Evolutionary conservation across 2,888 invertebrate species (phyloP).

Genomic region (Cataglyphis livida): DNA sequence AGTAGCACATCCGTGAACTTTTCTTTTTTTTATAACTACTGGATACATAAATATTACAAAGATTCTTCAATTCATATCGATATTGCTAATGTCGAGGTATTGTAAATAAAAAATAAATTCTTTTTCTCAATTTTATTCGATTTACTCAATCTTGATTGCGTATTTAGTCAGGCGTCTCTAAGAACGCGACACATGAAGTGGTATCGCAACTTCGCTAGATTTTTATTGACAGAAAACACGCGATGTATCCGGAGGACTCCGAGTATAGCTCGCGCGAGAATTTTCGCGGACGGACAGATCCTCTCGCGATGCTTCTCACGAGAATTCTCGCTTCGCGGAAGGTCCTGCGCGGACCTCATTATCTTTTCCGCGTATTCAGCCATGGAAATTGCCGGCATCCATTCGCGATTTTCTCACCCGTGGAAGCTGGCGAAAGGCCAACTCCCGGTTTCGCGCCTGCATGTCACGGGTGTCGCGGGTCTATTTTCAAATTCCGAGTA

Average conservation of each 20-base stretch:
- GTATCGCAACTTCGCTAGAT: constrained; percentile 6
- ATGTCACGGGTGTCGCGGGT: constrained; percentile 43
- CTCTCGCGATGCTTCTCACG: constrained; percentile 18
- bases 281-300: constrained; percentile 16
- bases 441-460: constrained; percentile 25
- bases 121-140: background rate
- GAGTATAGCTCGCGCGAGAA: constrained; percentile 31
- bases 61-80: background rate
- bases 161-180: constrained; percentile 4
- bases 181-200: background rate
- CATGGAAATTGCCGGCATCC: constrained; percentile 61
- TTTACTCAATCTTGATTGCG: background rate
- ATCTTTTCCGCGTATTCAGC: constrained; percentile 49
- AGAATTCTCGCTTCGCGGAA: constrained; percentile 29
- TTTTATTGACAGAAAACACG: constrained; percentile 10
- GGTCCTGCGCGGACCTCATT: constrained; percentile 43
- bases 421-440: constrained; percentile 62
- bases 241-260: background rate
- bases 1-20: background rate
- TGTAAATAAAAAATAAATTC: background rate
- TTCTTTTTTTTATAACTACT: background rate
- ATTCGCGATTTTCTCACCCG: constrained; percentile 45
- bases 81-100: background rate
- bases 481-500: constrained; percentile 64
- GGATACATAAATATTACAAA: background rate